A percentile compares a stretch with the other conserved stretches of the same genome.
These are phyloP conservation scores for Cheirogaleus major DNA, from an alignment of 2,797 vertebrate species.

Conservation along the genomic window DNA sequence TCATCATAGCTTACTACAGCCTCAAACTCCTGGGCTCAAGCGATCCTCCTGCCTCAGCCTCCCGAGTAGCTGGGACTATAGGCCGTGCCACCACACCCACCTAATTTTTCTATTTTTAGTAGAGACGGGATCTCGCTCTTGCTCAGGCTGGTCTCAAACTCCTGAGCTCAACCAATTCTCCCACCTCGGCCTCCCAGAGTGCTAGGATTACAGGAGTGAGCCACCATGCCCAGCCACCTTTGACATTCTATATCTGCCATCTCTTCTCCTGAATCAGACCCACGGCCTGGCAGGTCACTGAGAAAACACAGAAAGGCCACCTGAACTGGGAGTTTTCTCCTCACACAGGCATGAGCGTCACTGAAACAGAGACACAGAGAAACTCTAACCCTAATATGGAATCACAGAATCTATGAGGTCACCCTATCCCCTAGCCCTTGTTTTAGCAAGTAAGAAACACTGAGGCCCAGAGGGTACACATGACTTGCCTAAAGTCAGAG, in stretches of 20 bases:
- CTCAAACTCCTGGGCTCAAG: too few relatives aligned
- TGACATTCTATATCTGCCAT: background rate
- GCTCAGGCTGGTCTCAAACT: too few relatives aligned
- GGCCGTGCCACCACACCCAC: rapidly evolving
- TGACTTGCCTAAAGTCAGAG: background rate
- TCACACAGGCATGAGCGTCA: background rate
- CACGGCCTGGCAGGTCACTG: background rate
- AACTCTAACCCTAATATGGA: background rate
- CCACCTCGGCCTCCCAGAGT: too few relatives aligned
- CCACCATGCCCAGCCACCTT: background rate
- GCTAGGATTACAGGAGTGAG: too few relatives aligned
- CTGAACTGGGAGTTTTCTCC: background rate
- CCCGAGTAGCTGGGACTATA: too few relatives aligned
- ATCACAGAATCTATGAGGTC: background rate
- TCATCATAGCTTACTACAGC: too few relatives aligned
- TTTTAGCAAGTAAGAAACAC: background rate
- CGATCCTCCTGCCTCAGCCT: too few relatives aligned
- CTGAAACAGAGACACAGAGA: background rate
- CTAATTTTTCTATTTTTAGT: too few relatives aligned
- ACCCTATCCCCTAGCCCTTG: background rate
- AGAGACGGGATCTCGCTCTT: too few relatives aligned
- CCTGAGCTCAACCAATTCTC: too few relatives aligned
- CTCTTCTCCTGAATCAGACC: background rate
- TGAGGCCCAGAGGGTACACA: background rate
- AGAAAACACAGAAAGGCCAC: background rate